A percentile compares a stretch with the other conserved stretches of the same genome.
These are phyloP conservation scores for Corbicula japonica DNA, from an alignment of 2,888 invertebrate species.

Conservation along the genomic window DNA sequence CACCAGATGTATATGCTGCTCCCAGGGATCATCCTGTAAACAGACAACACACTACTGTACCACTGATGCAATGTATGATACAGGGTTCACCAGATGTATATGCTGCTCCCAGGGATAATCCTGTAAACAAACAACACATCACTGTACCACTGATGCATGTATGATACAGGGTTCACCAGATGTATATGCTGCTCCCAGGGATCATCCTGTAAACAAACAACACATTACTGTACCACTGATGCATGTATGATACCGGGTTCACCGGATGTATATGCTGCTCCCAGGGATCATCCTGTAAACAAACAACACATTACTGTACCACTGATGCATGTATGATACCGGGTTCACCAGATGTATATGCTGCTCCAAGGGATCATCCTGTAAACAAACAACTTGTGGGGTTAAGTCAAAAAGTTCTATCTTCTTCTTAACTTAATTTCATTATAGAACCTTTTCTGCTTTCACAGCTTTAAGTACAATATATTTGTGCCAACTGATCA, in stretches of 20 bases:
- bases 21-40: slow-evolving; percentile 51
- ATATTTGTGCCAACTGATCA: too few relatives aligned
- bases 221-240: slow-evolving; percentile 80
- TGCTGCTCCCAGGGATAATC: slow-evolving; percentile 52
- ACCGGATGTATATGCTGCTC: slow-evolving; percentile 66
- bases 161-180: slow-evolving; percentile 82
- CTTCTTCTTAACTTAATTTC: too few relatives aligned
- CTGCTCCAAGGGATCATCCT: slow-evolving; percentile 38
- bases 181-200: slow-evolving; percentile 55
- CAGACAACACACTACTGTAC: slow-evolving; percentile 82
- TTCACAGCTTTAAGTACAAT: too few relatives aligned
- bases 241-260: slow-evolving; percentile 83
- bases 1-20: slow-evolving; percentile 69
- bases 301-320: slow-evolving; percentile 83
- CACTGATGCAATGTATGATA: slow-evolving; percentile 83
- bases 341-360: slow-evolving; percentile 77
- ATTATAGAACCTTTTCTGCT: too few relatives aligned
- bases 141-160: slow-evolving; percentile 83
- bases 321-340: slow-evolving; percentile 81
- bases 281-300: slow-evolving; percentile 36
- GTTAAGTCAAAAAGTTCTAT: too few relatives aligned
- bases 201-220: slow-evolving; percentile 64
- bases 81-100: slow-evolving; percentile 78
- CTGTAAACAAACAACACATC: slow-evolving; percentile 77
- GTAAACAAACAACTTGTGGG: too few relatives aligned